Conservation (phyloP, 1,140 invertebrate species). For the Lerema accius region DNA sequence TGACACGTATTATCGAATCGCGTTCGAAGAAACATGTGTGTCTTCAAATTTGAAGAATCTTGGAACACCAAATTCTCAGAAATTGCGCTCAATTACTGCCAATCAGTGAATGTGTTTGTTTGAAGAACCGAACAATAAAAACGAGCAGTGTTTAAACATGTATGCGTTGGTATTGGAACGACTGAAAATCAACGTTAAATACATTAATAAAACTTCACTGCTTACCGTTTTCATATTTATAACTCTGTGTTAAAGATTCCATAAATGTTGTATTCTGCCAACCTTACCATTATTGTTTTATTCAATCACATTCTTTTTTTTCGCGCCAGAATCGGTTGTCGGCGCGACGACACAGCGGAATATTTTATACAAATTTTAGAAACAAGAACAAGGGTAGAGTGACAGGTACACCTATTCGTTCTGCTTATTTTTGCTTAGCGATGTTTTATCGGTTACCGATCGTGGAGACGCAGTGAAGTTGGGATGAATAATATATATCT, state of each 20-base stretch:
- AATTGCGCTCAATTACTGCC: slow-evolving; percentile 39
- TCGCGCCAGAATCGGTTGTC: slow-evolving; percentile 58
- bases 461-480: slow-evolving; percentile 61
- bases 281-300: slow-evolving; percentile 32
- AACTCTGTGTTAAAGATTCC: slow-evolving; percentile 5
- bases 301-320: slow-evolving; percentile 58
- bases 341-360: slow-evolving; percentile 70
- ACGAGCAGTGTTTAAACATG: slow-evolving; percentile 2
- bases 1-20: slow-evolving; percentile 66
- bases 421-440: slow-evolving; percentile 75
- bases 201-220: not conserved
- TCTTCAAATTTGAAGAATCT: slow-evolving; percentile 66
- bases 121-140: slow-evolving; percentile 13
- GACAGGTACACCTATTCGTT: slow-evolving; percentile 78
- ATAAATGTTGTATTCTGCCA: slow-evolving; percentile 3
- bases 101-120: slow-evolving; percentile 34
- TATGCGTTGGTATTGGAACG: not conserved
- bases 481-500: slow-evolving; percentile 77
- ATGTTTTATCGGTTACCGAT: slow-evolving; percentile 72
- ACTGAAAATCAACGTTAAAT: not conserved
- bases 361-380: slow-evolving; percentile 82
- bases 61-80: slow-evolving; percentile 40
- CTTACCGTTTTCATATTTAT: not conserved
- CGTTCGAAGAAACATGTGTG: slow-evolving; percentile 66
- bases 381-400: slow-evolving; percentile 76